phyloP scores from a whole-genome alignment of 2,888 invertebrate genomes.

The Tolmerus cingulatus region DNA sequence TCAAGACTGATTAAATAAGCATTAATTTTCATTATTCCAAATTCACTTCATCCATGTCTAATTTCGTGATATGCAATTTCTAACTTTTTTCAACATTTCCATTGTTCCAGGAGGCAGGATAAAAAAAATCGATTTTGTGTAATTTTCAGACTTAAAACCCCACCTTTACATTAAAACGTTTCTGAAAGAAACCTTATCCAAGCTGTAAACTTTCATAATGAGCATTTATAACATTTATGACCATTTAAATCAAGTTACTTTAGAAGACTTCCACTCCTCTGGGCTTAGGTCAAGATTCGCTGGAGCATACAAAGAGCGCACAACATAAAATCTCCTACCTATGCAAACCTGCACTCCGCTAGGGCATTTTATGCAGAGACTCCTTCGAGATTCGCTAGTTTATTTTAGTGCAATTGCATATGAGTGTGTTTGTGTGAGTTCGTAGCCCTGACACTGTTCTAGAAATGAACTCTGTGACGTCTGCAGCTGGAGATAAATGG shows the following conservation, averaged over 20 bases:
- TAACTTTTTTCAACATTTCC: not conserved
- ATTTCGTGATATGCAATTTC: not conserved
- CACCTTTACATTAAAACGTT: not conserved
- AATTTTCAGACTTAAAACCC: not conserved
- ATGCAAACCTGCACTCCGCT: not conserved
- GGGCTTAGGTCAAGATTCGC: not conserved
- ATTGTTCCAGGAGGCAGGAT: not conserved
- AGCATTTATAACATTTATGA: not conserved
- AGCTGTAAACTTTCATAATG: not conserved
- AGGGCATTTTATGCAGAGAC: not conserved
- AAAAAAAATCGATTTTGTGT: not conserved
- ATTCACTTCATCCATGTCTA: not conserved
- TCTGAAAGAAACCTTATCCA: not conserved
- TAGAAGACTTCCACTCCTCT: not conserved
- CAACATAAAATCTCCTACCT: not conserved
- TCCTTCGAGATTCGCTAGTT: not conserved
- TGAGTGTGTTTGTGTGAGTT: not conserved
- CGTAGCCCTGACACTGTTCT: not conserved
- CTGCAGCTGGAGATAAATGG: not conserved
- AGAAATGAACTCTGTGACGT: not conserved
- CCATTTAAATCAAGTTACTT: not conserved
- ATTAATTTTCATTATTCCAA: not conserved
- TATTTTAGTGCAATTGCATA: not conserved
- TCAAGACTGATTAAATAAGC: not conserved
- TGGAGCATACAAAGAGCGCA: not conserved